These are phyloP conservation scores for Parapsyche elsis DNA, from an alignment of 1,140 invertebrate genomes.

Conservation along the genomic window DNA sequence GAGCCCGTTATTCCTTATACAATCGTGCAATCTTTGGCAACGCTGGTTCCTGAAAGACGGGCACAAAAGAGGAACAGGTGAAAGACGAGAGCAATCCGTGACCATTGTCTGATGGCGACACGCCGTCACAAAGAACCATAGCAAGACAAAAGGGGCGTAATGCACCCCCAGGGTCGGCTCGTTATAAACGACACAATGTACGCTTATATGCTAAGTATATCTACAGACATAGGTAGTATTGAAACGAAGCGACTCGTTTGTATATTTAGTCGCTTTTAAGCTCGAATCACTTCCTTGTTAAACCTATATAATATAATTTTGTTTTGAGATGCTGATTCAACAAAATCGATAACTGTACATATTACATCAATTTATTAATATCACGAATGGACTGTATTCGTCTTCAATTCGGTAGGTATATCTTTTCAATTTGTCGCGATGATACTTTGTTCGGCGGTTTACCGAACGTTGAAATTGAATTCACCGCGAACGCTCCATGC, in stretches of 20 bases:
- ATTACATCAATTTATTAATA: too few species aligned
- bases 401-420: too few species aligned
- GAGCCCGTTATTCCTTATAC: background rate
- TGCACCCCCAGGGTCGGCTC: slow-evolving; percentile 8
- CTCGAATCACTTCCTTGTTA: too few species aligned
- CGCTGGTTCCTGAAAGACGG: background rate
- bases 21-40: background rate
- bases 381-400: too few species aligned
- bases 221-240: background rate
- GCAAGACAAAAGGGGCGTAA: background rate
- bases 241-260: too few species aligned
- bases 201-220: background rate
- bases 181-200: slow-evolving; percentile 6
- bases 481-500: background rate
- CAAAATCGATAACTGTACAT: too few species aligned
- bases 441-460: background rate
- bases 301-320: too few species aligned
- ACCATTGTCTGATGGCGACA: slow-evolving; percentile 10
- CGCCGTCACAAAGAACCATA: background rate
- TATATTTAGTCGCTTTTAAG: too few species aligned
- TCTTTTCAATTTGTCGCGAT: too few species aligned
- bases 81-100: slow-evolving; percentile 31
- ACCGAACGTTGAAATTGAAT: background rate
- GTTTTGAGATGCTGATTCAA: too few species aligned
- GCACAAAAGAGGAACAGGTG: slow-evolving; percentile 10